Conservation (phyloP, 2,797 vertebrate species). For the Astyanax mexicanus region DNA sequence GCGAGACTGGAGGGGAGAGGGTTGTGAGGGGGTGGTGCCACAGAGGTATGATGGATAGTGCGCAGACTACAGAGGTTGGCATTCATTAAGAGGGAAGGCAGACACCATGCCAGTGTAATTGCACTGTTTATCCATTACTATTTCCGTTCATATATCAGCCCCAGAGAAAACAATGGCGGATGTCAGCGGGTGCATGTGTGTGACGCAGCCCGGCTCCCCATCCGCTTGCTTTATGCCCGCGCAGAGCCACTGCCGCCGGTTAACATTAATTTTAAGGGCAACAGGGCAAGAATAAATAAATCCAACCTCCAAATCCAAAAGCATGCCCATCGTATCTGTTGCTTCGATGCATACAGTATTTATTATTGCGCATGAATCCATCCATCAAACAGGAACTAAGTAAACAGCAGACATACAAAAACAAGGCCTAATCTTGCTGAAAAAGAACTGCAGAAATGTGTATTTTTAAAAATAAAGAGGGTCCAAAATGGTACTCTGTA, state of each 20-base stretch:
- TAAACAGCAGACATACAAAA: constrained; percentile 46
- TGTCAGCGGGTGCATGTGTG: constrained; percentile 51
- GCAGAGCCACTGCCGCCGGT: constrained; percentile 18
- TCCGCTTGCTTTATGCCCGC: constrained; percentile 34
- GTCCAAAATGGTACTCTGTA: neutral
- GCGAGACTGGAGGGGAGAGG: neutral
- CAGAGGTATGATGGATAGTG: constrained; percentile 71
- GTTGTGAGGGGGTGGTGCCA: constrained; percentile 15
- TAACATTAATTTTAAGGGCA: constrained; percentile 64
- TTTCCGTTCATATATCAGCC: constrained; percentile 62
- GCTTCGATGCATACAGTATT: constrained; percentile 65
- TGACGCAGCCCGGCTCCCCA: constrained; percentile 39
- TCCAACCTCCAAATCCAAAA: constrained; percentile 51
- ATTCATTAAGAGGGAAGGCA: constrained; percentile 72
- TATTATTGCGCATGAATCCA: constrained; percentile 67
- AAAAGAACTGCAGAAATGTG: constrained; percentile 34
- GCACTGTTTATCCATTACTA: constrained; percentile 70
- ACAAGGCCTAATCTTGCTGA: constrained; percentile 18
- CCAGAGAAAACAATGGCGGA: constrained; percentile 64
- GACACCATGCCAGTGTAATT: constrained; percentile 67
- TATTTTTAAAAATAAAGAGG: neutral
- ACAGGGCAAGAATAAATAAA: constrained; percentile 68
- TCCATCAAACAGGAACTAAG: constrained; percentile 62
- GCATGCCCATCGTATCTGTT: constrained; percentile 59
- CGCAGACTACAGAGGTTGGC: constrained; percentile 66